phyloP scores from a whole-genome alignment of 2,888 invertebrate species.

The Microplitis manilae region DNA sequence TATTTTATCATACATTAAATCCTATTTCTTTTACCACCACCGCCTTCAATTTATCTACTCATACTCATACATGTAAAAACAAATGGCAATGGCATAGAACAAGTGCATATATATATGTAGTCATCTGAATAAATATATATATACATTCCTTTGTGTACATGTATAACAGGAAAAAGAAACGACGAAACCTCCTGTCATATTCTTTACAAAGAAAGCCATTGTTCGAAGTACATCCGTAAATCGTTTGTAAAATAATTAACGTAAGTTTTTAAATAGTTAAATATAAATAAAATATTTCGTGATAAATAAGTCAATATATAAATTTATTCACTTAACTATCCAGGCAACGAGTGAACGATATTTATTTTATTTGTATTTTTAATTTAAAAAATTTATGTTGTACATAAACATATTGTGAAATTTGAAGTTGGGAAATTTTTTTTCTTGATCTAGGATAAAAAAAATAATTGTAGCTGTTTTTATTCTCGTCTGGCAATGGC shows the following conservation, averaged over 20 bases:
- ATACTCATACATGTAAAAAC: neutral
- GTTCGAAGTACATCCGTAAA: neutral
- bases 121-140: neutral
- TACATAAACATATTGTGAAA: neutral
- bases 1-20: neutral
- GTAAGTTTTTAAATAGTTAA: constrained; percentile 1
- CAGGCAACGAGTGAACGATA: no score
- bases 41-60: neutral
- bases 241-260: neutral
- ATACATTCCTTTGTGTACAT: neutral
- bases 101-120: neutral
- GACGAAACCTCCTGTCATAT: constrained; percentile 16
- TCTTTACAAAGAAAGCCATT: constrained; percentile 21
- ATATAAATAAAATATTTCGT: neutral
- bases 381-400: neutral
- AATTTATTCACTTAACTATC: no score
- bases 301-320: no score
- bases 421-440: neutral
- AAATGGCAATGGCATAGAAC: neutral
- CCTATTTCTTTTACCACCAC: neutral
- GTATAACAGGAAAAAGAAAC: constrained; percentile 17
- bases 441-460: neutral
- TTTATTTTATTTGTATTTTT: no score
- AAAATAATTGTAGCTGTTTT: neutral
- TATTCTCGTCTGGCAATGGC: constrained; percentile 15